Evolutionary conservation across 1,140 invertebrate genomes (phyloP).

Genomic region (Danaus plexippus): DNA sequence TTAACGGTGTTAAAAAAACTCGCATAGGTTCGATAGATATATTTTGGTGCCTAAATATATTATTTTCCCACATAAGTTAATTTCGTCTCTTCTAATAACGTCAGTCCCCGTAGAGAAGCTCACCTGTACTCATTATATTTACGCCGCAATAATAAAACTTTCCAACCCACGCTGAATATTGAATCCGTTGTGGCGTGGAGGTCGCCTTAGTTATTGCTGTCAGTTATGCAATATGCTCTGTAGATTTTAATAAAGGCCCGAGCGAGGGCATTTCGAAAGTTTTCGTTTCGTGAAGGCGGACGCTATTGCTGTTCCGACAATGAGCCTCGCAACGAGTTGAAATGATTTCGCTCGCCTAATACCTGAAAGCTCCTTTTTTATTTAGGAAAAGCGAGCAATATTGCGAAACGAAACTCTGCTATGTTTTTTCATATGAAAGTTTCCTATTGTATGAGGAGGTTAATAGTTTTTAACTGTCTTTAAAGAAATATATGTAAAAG

Average conservation of each 20-base stretch:
- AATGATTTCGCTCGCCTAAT: slow-evolving; percentile 45
- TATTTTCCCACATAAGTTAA: slow-evolving; percentile 45
- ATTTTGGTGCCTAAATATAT: no score
- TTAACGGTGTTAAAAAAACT: no score
- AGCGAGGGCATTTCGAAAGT: slow-evolving; percentile 61
- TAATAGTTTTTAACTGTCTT: no score
- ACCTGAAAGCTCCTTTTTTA: slow-evolving; percentile 24
- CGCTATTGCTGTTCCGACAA: slow-evolving; percentile 52
- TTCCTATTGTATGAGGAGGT: no score
- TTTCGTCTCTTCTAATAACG: slow-evolving; percentile 54
- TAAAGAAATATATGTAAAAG: no score
- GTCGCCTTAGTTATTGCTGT: slow-evolving; percentile 65
- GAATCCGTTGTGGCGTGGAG: slow-evolving; percentile 55
- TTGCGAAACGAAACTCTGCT: no score
- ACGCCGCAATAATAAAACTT: slow-evolving; percentile 70
- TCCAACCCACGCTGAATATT: slow-evolving; percentile 65
- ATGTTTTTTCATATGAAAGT: no score
- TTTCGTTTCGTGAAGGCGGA: slow-evolving; percentile 61
- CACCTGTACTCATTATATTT: slow-evolving; percentile 70
- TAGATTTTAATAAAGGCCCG: slow-evolving; percentile 67
- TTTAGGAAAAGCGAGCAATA: slow-evolving; percentile 7
- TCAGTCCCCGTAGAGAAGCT: slow-evolving; percentile 60
- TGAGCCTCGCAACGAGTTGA: slow-evolving; percentile 43
- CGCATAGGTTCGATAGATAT: no score
- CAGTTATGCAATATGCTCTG: slow-evolving; percentile 64